These are phyloP conservation scores for Dryococelus australis DNA, from an alignment of 2,888 invertebrate genomes.

Conservation along the genomic window DNA sequence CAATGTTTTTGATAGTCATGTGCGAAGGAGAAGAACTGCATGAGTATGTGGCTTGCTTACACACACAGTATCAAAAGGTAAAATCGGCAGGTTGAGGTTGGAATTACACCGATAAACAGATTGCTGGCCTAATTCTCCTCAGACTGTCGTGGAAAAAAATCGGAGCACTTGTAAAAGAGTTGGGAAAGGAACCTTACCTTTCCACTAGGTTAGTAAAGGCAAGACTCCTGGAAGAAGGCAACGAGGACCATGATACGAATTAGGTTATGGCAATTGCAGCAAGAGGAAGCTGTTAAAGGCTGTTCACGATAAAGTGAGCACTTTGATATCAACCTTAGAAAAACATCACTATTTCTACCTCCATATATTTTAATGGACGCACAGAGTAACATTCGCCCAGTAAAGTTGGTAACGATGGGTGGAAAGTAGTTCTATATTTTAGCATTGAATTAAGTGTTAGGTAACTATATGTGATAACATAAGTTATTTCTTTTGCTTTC, in stretches of 20 bases:
- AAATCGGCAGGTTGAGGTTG: not conserved
- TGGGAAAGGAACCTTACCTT: not conserved
- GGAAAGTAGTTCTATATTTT: no score
- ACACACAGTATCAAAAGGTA: not conserved
- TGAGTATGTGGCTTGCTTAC: not conserved
- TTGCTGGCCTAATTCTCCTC: not conserved
- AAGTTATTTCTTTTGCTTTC: no score
- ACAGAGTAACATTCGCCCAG: no score
- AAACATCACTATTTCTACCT: no score
- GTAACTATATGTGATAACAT: no score
- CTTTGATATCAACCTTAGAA: no score
- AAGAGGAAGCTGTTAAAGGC: not conserved
- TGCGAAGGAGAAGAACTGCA: not conserved
- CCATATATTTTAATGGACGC: no score
- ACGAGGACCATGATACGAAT: not conserved
- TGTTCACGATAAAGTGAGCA: no score
- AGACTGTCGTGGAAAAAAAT: not conserved
- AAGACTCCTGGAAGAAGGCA: not conserved
- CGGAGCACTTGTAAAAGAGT: not conserved
- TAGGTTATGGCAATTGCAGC: not conserved
- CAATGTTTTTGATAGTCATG: not conserved
- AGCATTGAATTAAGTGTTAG: no score
- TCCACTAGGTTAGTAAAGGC: not conserved
- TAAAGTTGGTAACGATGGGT: no score
- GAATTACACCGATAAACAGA: not conserved